phyloP scores from a whole-genome alignment of 2,113 vertebrate species.

The Parotia lawesii region DNA sequence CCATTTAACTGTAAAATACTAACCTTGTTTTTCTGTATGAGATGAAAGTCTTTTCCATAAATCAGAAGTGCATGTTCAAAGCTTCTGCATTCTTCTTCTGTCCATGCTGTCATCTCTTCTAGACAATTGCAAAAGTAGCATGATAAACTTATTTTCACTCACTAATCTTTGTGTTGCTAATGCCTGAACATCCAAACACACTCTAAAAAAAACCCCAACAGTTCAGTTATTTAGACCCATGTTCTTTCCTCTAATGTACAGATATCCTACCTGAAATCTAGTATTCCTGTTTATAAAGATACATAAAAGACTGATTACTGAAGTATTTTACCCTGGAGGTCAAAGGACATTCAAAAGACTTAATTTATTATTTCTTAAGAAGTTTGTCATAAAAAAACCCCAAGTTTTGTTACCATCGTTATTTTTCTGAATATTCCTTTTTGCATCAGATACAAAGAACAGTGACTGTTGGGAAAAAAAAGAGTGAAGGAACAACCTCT shows the following conservation, averaged over 20 bases:
- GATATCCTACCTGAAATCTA: neutral
- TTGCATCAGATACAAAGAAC: neutral
- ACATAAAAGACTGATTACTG: neutral
- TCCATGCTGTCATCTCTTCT: slow-evolving; percentile 91
- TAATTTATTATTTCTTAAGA: neutral
- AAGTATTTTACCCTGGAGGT: neutral
- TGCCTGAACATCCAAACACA: neutral
- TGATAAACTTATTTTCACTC: neutral
- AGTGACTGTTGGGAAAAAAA: neutral
- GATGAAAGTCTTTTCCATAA: slow-evolving; percentile 96
- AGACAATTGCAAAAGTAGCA: neutral
- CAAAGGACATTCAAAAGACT: neutral
- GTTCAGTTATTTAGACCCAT: neutral
- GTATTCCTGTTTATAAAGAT: neutral
- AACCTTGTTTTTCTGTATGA: slow-evolving; percentile 98
- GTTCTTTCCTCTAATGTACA: neutral
- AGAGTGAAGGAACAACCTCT: neutral
- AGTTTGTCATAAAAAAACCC: neutral
- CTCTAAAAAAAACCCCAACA: neutral
- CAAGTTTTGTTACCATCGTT: neutral
- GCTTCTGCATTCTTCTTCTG: slow-evolving; percentile 94
- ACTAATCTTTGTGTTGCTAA: neutral
- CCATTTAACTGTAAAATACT: neutral
- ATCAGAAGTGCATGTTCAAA: slow-evolving; percentile 95
- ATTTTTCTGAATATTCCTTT: neutral